Percentiles rank a stretch among this genome's conserved stretches.
Conservation (phyloP, 1,140 invertebrate species). For the Lutraria rhynchaena region DNA sequence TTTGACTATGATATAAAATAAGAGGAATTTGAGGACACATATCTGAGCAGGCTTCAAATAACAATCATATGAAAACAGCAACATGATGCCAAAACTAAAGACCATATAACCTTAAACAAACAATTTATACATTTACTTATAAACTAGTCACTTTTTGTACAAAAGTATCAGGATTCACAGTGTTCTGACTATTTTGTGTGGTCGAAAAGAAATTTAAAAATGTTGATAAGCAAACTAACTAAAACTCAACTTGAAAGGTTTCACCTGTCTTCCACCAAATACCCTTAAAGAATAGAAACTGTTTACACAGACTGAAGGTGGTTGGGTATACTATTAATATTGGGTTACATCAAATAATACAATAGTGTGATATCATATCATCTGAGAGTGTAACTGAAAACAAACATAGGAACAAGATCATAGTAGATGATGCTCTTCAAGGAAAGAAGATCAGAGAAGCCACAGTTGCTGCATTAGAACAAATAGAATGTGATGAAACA, state of each 20-base stretch:
- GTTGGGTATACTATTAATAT: not conserved
- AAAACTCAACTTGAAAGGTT: slow-evolving; percentile 18
- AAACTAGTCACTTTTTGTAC: not conserved
- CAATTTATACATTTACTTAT: no score
- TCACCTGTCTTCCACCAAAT: slow-evolving; percentile 31
- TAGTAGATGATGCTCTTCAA: not conserved
- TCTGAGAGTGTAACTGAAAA: not conserved
- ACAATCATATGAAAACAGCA: no score
- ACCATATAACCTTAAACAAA: no score
- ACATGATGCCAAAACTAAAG: no score
- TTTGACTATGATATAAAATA: no score
- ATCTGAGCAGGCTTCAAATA: no score
- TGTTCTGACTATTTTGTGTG: slow-evolving; percentile 28
- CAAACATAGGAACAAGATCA: slow-evolving; percentile 29
- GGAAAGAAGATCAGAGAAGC: not conserved
- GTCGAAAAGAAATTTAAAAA: slow-evolving; percentile 4
- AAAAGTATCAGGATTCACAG: slow-evolving; percentile 19
- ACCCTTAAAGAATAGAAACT: slow-evolving; percentile 26
- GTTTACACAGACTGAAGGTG: slow-evolving; percentile 28
- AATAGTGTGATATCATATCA: slow-evolving; percentile 12
- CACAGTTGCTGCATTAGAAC: no score
- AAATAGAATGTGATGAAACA: no score
- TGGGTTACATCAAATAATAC: slow-evolving; percentile 14
- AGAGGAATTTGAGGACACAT: no score
- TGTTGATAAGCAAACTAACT: slow-evolving; percentile 21